These are phyloP conservation scores for Lutjanus erythropterus DNA, from an alignment of 2,113 vertebrate genomes.

Conservation along the genomic window DNA sequence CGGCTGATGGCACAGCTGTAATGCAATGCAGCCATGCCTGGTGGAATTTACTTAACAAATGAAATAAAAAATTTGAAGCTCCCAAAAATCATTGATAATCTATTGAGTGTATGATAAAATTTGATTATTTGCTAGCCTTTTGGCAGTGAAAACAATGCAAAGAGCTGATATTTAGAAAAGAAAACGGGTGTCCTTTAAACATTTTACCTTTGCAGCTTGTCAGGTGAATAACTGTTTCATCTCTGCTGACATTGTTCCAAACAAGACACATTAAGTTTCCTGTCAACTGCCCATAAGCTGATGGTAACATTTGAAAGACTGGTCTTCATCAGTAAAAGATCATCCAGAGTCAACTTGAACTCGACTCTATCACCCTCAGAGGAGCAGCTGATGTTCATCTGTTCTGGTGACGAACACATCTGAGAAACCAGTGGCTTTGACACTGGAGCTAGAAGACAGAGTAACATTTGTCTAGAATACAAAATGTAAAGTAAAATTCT, in stretches of 20 bases:
- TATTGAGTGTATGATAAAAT: too few relatives aligned
- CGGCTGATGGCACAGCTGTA: too few relatives aligned
- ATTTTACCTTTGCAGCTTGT: slow-evolving; percentile 41
- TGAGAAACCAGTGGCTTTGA: slow-evolving; percentile 39
- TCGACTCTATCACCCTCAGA: slow-evolving; percentile 40
- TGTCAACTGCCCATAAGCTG: slow-evolving; percentile 36
- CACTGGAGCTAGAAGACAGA: slow-evolving; percentile 33
- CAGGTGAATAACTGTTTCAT: not conserved
- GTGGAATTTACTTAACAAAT: too few relatives aligned
- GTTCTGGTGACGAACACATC: slow-evolving; percentile 47
- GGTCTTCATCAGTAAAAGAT: not conserved
- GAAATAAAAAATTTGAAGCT: too few relatives aligned
- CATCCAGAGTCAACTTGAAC: slow-evolving; percentile 37
- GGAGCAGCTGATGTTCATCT: slow-evolving; percentile 49
- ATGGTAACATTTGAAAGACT: not conserved
- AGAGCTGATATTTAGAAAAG: too few relatives aligned
- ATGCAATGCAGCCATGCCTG: too few relatives aligned
- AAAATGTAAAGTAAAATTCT: slow-evolving; percentile 6
- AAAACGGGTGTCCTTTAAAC: not conserved
- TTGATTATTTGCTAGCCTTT: too few relatives aligned
- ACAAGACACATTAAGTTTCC: slow-evolving; percentile 45
- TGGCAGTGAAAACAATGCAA: too few relatives aligned
- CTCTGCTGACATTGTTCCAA: slow-evolving; percentile 46
- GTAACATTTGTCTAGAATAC: too few relatives aligned
- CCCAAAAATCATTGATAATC: too few relatives aligned